phyloP scores from a whole-genome alignment of 2,113 vertebrate species.

The Crotalus viridis region DNA sequence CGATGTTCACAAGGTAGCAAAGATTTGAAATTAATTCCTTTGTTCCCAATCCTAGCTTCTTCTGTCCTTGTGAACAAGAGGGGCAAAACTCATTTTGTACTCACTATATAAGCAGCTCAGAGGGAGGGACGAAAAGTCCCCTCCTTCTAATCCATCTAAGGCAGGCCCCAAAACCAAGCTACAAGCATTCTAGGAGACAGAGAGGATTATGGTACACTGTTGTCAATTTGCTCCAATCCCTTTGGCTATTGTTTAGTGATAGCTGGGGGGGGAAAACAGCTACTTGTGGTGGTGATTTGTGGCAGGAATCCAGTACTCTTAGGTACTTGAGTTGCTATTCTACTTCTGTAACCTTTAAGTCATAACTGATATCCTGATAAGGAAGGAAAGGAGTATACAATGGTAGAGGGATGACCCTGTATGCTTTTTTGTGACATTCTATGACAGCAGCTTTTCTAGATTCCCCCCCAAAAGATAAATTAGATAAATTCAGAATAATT shows the following conservation, averaged over 20 bases:
- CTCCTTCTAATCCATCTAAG: neutral
- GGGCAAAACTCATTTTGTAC: neutral
- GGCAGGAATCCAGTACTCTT: neutral
- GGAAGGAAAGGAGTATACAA: neutral
- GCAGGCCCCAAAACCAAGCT: neutral
- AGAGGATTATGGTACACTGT: neutral
- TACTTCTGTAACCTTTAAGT: neutral
- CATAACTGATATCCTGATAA: neutral
- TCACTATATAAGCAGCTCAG: neutral
- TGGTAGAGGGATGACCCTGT: neutral
- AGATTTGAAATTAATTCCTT: neutral
- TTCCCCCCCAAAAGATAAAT: neutral
- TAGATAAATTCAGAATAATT: neutral
- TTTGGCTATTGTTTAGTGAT: neutral
- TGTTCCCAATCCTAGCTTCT: neutral
- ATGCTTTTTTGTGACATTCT: neutral
- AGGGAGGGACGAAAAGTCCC: neutral
- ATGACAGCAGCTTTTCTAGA: neutral
- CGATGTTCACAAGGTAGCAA: neutral
- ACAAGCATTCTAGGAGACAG: neutral
- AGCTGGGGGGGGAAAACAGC: neutral
- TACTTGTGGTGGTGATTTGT: neutral
- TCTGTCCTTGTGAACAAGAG: neutral
- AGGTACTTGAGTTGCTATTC: neutral
- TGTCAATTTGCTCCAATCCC: neutral